phyloP scores from a whole-genome alignment of 2,888 invertebrate genomes.

The Lithophane socia region DNA sequence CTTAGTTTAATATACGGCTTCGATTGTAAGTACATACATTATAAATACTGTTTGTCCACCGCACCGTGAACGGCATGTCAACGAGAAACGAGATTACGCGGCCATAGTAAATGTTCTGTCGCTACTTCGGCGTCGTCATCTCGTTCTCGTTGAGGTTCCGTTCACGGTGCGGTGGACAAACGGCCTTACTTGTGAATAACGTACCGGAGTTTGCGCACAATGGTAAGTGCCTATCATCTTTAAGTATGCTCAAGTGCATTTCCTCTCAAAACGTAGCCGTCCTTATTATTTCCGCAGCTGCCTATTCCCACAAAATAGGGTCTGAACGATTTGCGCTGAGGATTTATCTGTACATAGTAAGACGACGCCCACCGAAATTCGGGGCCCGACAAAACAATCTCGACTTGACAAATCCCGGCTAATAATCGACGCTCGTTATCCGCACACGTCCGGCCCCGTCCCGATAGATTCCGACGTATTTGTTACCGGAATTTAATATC shows the following conservation, averaged over 20 bases:
- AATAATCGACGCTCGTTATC: conserved; percentile 72
- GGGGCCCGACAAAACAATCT: conserved; percentile 66
- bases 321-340: conserved; percentile 7
- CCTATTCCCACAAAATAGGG: conserved; percentile 17
- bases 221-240: background rate
- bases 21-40: background rate
- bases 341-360: conserved; percentile 56
- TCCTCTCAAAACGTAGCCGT: conserved; percentile 22
- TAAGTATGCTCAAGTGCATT: conserved; percentile 1
- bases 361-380: conserved; percentile 49
- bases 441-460: conserved; percentile 64
- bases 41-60: no score
- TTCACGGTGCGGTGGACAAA: no score
- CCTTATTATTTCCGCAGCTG: conserved; percentile 30
- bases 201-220: background rate
- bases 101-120: no score
- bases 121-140: no score
- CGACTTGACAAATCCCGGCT: conserved; percentile 71
- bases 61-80: no score
- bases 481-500: conserved; percentile 66
- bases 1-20: background rate
- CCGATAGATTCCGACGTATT: conserved; percentile 62
- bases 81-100: no score
- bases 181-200: background rate
- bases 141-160: no score